Evolutionary conservation across 92 coral and sea anemone genomes (phyloP), one percentile per base, ranked within the genome.

Genomic region (Epizoanthus rinbou): DNA sequence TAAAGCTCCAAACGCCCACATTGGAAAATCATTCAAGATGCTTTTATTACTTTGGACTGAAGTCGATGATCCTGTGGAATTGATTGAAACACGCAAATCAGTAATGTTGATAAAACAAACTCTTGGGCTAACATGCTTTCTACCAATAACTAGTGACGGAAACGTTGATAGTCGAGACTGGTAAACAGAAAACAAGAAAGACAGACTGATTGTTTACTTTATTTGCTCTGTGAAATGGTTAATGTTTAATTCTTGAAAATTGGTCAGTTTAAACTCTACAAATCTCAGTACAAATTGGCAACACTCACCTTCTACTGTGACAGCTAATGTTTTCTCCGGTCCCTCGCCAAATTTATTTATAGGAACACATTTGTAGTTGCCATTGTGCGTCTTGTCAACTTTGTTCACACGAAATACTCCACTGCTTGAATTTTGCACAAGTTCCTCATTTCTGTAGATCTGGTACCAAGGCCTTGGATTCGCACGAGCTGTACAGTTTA

Each of bases 301-400:
- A 39, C 41, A 84, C 85, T 0, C 73, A 89, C 92, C 89, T 66
- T 86, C 52, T 13, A 85, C 69, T 4, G 87, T 80, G 22, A 89
- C 74, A 15, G 82, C 59, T 18, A 89, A 11, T 15, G 71, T 57
- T 23, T 85, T 81, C 35, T 73, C 80, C 6, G 87, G 83, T 39
- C 92, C 92, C 1, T 80, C 81, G 0, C 92, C 92, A 9, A 89
- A 22, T 5, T 45, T 5, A 63, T 89, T 89, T 14, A 47, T 53
- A 6, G 92, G 89, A 74, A 89, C 86, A 74, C 92, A 89, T 16
- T 85, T 87, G 56, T 85, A 89, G 3, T 80, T 69, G 28, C 92
- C 92, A 23, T 53, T 57, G 41, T 89, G 86, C 24, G 86, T 75
- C 18, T 19, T 31, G 79, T 81, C 84, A 56, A 52, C 80, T 17